Base-by-base conservation (phyloP, 1,140 invertebrate genomes). In the Parapsyche elsis region DNA sequence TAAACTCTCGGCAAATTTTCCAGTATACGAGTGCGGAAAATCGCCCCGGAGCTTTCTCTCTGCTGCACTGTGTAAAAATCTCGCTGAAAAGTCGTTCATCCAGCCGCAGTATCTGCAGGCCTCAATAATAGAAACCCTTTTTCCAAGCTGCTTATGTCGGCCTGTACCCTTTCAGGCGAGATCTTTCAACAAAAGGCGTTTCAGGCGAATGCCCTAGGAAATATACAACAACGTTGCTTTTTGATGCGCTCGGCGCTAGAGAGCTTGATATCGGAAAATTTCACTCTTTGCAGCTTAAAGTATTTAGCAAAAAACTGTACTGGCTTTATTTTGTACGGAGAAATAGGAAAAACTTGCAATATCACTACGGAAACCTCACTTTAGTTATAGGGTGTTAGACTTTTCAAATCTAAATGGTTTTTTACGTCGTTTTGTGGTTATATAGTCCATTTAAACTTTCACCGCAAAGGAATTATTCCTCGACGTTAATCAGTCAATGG, bases 91-190 rank as follows among this genome's bases (percentile, higher is more conserved):
- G 16, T 53, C 49, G 10, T 16, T 53, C 49, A 16, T 53, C 2
- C 16, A 53, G 12, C 49, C 49, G 10, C 49, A 26, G 64, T 26
- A 24, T 67, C 23, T 23, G 24, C 16, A 26, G 4, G 23, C 26
- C 44, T 64, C 75, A 77, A 77, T 64, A 77, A 26, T 64, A 44
- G 24, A 61, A 67, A 77, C 75, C 75, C 57, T 77, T 77, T 77
- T 64, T 46, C 45, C 2, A 4, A 19, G 59, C 19, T 23, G 57
- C 53, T 61, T 59, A 12, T 38, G 23, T 59, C 57, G 14, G 49
- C 5, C 16, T 24, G 44, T 75, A n/a, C 45, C 71, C 45, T 46
- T 75, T 75, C 71, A 75, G n/a, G 46, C 24, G 23, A 9, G 59
- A 5, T 23, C 26, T 67, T 67, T 26, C 64, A 30, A 64, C 53